phyloP scores from a whole-genome alignment of 1,140 invertebrate genomes.

The Brachionus sp. region DNA sequence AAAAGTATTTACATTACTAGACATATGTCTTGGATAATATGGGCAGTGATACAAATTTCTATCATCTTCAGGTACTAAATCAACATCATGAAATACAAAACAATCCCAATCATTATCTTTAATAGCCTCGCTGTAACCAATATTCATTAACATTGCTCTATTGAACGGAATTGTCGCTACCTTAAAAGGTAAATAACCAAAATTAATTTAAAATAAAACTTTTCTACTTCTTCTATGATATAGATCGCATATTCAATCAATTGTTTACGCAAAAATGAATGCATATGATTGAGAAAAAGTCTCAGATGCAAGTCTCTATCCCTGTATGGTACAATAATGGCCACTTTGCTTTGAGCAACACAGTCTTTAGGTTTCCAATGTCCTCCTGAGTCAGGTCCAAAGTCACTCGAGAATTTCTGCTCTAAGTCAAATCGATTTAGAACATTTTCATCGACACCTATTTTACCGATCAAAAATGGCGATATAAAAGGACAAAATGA shows the following conservation, averaged over 20 bases:
- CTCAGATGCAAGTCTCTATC: slow-evolving; percentile 59
- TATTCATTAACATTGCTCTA: slow-evolving; percentile 83
- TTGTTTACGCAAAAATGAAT: slow-evolving; percentile 55
- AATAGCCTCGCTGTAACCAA: slow-evolving; percentile 73
- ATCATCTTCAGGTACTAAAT: slow-evolving; percentile 80
- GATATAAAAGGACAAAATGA: not conserved
- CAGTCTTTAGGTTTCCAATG: slow-evolving; percentile 71
- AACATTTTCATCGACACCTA: not conserved
- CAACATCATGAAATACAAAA: slow-evolving; percentile 87
- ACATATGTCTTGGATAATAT: slow-evolving; percentile 73
- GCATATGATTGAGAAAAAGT: slow-evolving; percentile 53
- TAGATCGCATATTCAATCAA: slow-evolving; percentile 55
- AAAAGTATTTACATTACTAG: slow-evolving; percentile 34
- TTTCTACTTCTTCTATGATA: slow-evolving; percentile 55
- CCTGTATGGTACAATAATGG: slow-evolving; percentile 56
- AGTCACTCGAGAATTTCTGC: not conserved
- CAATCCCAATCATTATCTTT: slow-evolving; percentile 70
- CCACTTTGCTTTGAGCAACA: slow-evolving; percentile 66
- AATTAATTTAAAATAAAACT: not conserved
- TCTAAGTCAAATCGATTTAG: not conserved
- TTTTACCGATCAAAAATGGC: not conserved
- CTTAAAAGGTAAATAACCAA: slow-evolving; percentile 48
- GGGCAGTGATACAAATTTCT: slow-evolving; percentile 86
- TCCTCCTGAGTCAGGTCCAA: slow-evolving; percentile 63
- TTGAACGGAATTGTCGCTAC: slow-evolving; percentile 72